Conservation (phyloP, 2,113 vertebrate genomes). For the Dipodomys merriami region DNA sequence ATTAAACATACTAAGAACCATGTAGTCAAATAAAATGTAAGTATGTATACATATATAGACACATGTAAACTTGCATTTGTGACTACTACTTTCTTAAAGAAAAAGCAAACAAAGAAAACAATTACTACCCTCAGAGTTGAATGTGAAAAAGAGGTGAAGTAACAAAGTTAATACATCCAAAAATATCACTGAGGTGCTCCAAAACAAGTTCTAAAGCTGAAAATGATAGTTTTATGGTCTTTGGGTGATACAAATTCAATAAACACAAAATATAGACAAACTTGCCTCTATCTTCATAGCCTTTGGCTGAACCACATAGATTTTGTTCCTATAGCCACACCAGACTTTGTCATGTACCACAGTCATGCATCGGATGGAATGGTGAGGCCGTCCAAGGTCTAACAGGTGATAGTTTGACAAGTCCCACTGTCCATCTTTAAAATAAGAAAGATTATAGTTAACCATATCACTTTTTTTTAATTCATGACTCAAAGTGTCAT, state of each 20-base stretch:
- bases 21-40: background rate
- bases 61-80: background rate
- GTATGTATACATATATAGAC: background rate
- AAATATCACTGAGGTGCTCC: background rate
- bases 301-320: conserved; percentile 97
- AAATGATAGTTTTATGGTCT: background rate
- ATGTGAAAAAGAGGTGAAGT: conserved; percentile 18
- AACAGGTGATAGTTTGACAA: conserved; percentile 97
- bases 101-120: background rate
- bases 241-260: background rate
- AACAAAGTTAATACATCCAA: background rate
- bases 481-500: background rate
- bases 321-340: conserved; percentile 99
- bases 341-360: conserved; percentile 98
- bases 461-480: background rate
- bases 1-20: background rate
- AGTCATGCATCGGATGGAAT: conserved; percentile 98
- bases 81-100: background rate
- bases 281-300: conserved; percentile 98
- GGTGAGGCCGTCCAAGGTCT: conserved; percentile 93
- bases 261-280: conserved; percentile 15
- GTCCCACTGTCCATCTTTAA: conserved; percentile 98
- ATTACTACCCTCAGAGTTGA: background rate
- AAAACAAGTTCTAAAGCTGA: conserved; percentile 5
- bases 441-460: conserved; percentile 48